phyloP scores from a whole-genome alignment of 1,140 invertebrate genomes.

The Eciton burchellii region DNA sequence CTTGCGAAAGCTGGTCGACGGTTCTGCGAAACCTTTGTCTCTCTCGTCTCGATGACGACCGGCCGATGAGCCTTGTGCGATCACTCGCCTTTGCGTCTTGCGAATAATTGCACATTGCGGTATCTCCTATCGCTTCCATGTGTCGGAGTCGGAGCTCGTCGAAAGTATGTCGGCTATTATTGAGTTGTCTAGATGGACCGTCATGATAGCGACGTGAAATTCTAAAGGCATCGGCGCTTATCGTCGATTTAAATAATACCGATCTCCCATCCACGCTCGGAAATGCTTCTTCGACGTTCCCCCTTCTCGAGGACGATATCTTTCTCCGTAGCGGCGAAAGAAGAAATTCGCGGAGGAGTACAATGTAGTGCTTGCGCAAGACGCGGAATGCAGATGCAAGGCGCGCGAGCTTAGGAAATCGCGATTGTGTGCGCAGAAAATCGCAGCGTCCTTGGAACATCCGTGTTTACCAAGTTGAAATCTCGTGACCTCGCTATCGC shows the following conservation, averaged over 20 bases:
- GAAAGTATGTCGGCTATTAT: slow-evolving; percentile 31
- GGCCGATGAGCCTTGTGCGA: neutral
- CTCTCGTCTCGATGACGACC: no score
- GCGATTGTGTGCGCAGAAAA: neutral
- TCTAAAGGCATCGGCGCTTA: neutral
- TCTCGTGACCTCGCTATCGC: no score
- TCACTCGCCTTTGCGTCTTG: neutral
- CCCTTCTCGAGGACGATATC: neutral
- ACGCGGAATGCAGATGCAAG: slow-evolving; percentile 44
- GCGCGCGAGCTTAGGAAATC: no score
- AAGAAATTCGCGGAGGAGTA: slow-evolving; percentile 48
- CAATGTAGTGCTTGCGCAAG: slow-evolving; percentile 28
- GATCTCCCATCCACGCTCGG: slow-evolving; percentile 15
- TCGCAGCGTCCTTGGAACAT: no score
- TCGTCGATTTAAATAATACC: slow-evolving; percentile 45
- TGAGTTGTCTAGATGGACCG: neutral
- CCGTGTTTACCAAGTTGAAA: no score
- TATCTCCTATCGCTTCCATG: neutral
- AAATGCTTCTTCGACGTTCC: slow-evolving; percentile 26
- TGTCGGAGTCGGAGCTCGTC: neutral
- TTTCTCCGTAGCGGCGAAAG: slow-evolving; percentile 12
- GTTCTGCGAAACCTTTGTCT: no score
- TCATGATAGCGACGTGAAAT: neutral
- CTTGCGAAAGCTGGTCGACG: no score
- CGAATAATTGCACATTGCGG: neutral